A percentile compares a stretch with the other conserved stretches of the same genome.
Evolutionary conservation across 2,888 invertebrate genomes (phyloP).

Genomic region (Agriotes lineatus): DNA sequence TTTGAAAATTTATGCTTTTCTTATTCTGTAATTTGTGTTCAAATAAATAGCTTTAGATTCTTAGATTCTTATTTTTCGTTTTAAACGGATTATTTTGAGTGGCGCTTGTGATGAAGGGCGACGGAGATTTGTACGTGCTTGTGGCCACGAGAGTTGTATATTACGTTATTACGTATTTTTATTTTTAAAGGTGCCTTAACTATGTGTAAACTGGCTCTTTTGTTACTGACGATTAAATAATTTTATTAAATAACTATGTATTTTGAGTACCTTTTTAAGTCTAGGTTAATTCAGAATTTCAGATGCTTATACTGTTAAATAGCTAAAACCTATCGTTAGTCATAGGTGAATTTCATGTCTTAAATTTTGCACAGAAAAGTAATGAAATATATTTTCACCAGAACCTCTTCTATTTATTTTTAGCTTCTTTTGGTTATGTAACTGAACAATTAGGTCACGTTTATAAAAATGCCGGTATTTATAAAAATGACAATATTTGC

Average conservation of each 20-base stretch:
- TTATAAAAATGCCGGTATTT: background rate
- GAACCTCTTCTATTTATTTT: background rate
- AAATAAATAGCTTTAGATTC: slow-evolving; percentile 33
- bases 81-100: no score
- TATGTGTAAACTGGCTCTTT: slow-evolving; percentile 16
- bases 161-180: slow-evolving; percentile 22
- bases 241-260: slow-evolving; percentile 9
- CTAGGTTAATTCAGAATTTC: background rate
- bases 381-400: slow-evolving; percentile 20
- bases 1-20: slow-evolving; percentile 12
- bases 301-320: background rate
- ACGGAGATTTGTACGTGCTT: no score
- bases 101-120: no score
- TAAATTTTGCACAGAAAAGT: slow-evolving; percentile 10
- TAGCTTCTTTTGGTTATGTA: background rate
- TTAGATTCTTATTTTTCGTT: slow-evolving; percentile 21
- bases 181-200: slow-evolving; percentile 37
- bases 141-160: no score
- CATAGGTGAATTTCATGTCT: background rate
- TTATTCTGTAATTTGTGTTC: slow-evolving; percentile 27
- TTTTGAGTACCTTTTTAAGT: slow-evolving; percentile 12
- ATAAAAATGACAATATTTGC: slow-evolving; percentile 8
- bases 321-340: background rate
- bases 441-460: background rate
- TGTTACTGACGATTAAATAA: slow-evolving; percentile 7